Evolutionary conservation across 1,140 invertebrate genomes (phyloP).

Genomic region (Andricus grossulariae): DNA sequence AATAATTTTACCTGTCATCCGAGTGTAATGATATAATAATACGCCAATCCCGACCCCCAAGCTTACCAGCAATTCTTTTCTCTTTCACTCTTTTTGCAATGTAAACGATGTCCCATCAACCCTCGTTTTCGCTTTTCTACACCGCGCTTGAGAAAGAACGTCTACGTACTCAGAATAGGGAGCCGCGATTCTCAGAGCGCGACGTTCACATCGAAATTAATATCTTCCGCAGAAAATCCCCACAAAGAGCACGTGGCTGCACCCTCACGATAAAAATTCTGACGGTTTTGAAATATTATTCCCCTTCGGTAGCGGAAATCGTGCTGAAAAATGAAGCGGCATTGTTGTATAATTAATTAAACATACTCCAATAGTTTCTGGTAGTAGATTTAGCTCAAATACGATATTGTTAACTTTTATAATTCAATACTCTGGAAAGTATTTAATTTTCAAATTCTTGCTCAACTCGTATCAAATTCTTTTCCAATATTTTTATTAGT

Average conservation of each 20-base stretch:
- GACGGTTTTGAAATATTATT: neutral
- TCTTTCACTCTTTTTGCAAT: slow-evolving; percentile 4
- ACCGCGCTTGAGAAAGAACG: slow-evolving; percentile 3
- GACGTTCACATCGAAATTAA: slow-evolving; percentile 9
- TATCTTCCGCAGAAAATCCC: slow-evolving; percentile 5
- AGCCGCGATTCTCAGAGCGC: neutral
- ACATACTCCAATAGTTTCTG: too few species aligned
- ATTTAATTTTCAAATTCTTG: too few species aligned
- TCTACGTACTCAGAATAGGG: slow-evolving; percentile 8
- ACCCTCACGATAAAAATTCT: slow-evolving; percentile 1
- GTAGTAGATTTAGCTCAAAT: too few species aligned
- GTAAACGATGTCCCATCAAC: slow-evolving; percentile 7
- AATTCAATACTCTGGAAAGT: too few species aligned
- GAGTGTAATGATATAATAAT: neutral
- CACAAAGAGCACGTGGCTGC: neutral
- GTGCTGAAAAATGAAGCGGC: too few species aligned
- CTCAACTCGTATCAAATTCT: too few species aligned
- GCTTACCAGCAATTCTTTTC: neutral
- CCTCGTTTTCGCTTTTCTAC: neutral
- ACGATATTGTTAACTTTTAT: too few species aligned
- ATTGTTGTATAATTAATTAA: too few species aligned
- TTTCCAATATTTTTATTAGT: too few species aligned
- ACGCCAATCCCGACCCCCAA: neutral
- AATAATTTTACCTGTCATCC: too few species aligned
- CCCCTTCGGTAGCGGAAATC: too few species aligned